phyloP scores from a whole-genome alignment of 2,797 vertebrate genomes.

The Sebastes aleutianus region DNA sequence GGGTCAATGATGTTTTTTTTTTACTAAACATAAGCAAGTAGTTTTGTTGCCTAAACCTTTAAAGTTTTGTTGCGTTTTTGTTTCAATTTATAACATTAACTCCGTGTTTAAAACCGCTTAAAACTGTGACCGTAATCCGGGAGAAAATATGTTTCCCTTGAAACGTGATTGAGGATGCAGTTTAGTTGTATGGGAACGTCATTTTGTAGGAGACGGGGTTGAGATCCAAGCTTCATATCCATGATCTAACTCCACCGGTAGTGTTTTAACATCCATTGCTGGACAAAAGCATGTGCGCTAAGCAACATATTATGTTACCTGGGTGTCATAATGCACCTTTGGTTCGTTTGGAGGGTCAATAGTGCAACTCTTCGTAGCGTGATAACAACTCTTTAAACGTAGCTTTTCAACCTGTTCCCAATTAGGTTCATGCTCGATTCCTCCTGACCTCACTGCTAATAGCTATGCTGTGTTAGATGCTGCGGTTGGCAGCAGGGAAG shows the following conservation, averaged over 20 bases:
- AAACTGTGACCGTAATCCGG: too few species aligned
- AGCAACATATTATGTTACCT: constrained; percentile 13
- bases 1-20: too few species aligned
- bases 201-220: too few species aligned
- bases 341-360: constrained; percentile 1
- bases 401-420: constrained; percentile 40
- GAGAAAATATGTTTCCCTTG: too few species aligned
- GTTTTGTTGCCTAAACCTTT: too few species aligned
- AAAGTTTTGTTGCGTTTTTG: too few species aligned
- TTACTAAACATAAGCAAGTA: too few species aligned
- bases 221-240: too few species aligned
- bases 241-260: background rate
- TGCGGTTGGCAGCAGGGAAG: constrained; percentile 2
- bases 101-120: too few species aligned
- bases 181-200: too few species aligned
- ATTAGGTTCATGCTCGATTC: constrained; percentile 39
- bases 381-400: constrained; percentile 40
- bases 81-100: too few species aligned
- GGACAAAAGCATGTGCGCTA: background rate
- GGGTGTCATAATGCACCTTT: constrained; percentile 6
- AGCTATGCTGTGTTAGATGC: constrained; percentile 16
- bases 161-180: too few species aligned
- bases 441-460: constrained; percentile 33
- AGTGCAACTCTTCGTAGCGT: constrained; percentile 17
- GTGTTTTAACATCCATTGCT: background rate